These are phyloP conservation scores for Lithodes maja DNA, from an alignment of 2,888 invertebrate species.

Conservation along the genomic window DNA sequence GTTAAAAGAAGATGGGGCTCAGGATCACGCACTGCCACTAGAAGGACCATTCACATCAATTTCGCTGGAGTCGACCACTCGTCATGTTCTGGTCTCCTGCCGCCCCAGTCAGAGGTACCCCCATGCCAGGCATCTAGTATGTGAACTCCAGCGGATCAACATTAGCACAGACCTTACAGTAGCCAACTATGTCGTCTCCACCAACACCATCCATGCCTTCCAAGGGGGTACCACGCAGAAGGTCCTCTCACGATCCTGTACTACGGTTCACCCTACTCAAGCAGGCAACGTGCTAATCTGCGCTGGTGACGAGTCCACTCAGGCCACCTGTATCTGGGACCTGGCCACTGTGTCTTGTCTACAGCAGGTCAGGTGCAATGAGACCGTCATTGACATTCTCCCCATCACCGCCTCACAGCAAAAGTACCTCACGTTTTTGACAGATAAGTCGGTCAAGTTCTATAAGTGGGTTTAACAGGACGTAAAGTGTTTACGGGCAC, in stretches of 20 bases:
- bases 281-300: conserved; percentile 46
- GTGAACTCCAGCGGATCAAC: conserved; percentile 38
- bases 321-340: conserved; percentile 62
- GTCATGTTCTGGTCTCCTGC: conserved; percentile 83
- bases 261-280: conserved; percentile 36
- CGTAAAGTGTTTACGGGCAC: no score
- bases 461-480: conserved; percentile 38
- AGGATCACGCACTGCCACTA: conserved; percentile 77
- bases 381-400: conserved; percentile 57
- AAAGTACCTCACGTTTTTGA: conserved; percentile 34
- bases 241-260: conserved; percentile 59
- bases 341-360: conserved; percentile 27
- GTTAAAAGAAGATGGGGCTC: conserved; percentile 74
- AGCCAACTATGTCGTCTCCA: conserved; percentile 6
- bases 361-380: conserved; percentile 46
- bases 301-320: conserved; percentile 69
- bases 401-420: conserved; percentile 23
- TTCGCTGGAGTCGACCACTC: conserved; percentile 80
- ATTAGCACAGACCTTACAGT: conserved; percentile 9
- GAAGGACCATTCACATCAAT: conserved; percentile 87
- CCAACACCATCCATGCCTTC: conserved; percentile 60
- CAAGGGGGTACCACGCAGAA: conserved; percentile 69
- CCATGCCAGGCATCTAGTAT: conserved; percentile 73
- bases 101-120: conserved; percentile 80
- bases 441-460: conserved; percentile 49